Evolutionary conservation across 2,888 invertebrate species (phyloP).

Genomic region (Macrophya alboannulata): DNA sequence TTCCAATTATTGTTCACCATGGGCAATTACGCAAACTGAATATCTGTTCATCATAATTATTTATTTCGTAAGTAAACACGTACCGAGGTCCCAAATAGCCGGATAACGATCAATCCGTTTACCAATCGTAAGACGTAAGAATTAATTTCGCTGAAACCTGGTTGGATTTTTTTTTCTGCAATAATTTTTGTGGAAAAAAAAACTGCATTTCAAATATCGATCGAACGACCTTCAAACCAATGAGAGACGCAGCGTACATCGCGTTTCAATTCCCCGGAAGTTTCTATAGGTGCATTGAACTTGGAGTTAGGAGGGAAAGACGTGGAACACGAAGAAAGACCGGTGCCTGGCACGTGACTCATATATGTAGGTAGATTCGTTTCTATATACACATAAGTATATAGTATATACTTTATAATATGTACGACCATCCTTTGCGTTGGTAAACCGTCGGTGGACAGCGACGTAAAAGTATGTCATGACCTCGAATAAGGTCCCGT

Average conservation of each 20-base stretch:
- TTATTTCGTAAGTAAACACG: not conserved
- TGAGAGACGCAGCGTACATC: not conserved
- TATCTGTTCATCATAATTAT: not conserved
- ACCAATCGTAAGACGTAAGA: not conserved
- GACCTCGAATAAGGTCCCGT: constrained; percentile 78
- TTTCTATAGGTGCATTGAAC: constrained; percentile 59
- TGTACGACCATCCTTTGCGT: constrained; percentile 49
- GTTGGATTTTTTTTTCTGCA: not conserved
- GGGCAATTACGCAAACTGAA: not conserved
- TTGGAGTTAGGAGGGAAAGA: constrained; percentile 58
- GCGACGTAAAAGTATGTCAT: constrained; percentile 75
- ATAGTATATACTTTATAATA: constrained; percentile 57
- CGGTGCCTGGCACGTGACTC: constrained; percentile 51
- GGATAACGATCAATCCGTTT: not conserved
- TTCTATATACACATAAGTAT: constrained; percentile 34
- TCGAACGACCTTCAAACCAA: constrained; percentile 14
- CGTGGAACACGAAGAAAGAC: constrained; percentile 50
- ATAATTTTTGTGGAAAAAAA: not conserved
- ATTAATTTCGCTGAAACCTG: not conserved
- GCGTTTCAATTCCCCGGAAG: constrained; percentile 43
- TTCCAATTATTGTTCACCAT: not conserved
- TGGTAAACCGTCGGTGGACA: constrained; percentile 29
- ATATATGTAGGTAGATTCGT: constrained; percentile 25
- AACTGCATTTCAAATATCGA: not conserved
- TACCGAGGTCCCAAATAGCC: not conserved